A percentile compares a stretch with the other conserved stretches of the same genome.
These are phyloP conservation scores for Bombus haemorrhoidalis DNA, from an alignment of 1,140 invertebrate species.

Conservation along the genomic window DNA sequence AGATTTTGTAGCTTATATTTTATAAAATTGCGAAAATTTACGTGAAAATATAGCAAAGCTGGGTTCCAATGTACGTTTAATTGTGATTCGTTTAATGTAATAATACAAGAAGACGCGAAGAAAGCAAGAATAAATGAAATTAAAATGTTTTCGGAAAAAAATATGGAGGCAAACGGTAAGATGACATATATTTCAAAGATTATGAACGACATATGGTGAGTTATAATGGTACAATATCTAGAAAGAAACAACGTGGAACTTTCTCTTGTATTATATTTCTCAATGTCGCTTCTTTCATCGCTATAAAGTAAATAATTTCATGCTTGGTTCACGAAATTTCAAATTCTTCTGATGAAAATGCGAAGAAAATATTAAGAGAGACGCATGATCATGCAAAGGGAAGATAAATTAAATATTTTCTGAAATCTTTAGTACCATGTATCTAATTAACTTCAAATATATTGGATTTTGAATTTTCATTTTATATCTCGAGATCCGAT, in stretches of 20 bases:
- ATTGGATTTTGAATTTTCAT: no score
- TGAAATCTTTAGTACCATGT: no score
- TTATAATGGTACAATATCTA: not conserved
- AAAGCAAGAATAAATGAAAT: not conserved
- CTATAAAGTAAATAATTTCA: no score
- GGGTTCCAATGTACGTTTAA: not conserved
- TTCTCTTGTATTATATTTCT: not conserved
- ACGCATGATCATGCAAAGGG: no score
- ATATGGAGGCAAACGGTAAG: not conserved
- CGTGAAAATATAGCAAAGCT: not conserved
- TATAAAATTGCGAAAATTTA: not conserved
- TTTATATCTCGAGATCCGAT: no score
- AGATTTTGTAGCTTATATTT: not conserved
- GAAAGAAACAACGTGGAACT: not conserved
- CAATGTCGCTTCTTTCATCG: no score
- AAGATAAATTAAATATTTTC: no score
- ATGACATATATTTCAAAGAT: not conserved
- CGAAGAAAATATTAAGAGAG: no score
- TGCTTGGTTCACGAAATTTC: no score
- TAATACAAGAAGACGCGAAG: not conserved
- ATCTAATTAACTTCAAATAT: no score
- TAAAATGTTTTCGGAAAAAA: not conserved
- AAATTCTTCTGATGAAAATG: no score
- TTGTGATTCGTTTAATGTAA: not conserved
- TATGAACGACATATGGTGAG: not conserved